These are phyloP conservation scores for Phrynocephalus forsythii DNA, from an alignment of 2,797 vertebrate genomes.

Conservation along the genomic window DNA sequence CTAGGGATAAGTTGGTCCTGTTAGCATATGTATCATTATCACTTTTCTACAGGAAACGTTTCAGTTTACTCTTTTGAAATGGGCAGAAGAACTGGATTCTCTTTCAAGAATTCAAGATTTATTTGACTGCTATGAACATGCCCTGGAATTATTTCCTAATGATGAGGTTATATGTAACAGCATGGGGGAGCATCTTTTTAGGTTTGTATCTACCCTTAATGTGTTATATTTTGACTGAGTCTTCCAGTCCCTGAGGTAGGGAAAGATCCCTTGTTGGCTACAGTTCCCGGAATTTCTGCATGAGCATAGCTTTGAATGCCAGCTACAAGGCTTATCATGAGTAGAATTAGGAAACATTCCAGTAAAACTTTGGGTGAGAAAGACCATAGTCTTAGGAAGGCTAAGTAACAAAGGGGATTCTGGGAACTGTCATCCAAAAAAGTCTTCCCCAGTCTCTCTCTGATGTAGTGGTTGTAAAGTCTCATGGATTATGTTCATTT, in stretches of 20 bases:
- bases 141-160: conserved; percentile 90
- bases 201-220: conserved; percentile 77
- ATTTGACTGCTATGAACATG: conserved; percentile 95
- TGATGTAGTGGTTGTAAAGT: not conserved
- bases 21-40: not conserved
- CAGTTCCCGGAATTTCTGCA: no score
- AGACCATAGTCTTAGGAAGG: no score
- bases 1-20: not conserved
- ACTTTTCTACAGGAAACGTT: conserved; percentile 88
- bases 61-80: conserved; percentile 93
- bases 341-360: no score
- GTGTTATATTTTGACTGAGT: conserved; percentile 14
- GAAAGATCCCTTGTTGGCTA: no score
- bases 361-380: no score
- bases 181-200: conserved; percentile 98
- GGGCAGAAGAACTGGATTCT: conserved; percentile 93
- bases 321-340: no score
- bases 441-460: no score
- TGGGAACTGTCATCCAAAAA: no score
- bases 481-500: not conserved
- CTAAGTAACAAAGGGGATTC: no score
- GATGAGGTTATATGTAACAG: conserved; percentile 97
- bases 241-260: not conserved
- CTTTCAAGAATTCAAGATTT: conserved; percentile 91
- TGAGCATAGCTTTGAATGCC: no score